Conservation (phyloP, 2,113 vertebrate species). For the Phalacrocorax aristotelis region DNA sequence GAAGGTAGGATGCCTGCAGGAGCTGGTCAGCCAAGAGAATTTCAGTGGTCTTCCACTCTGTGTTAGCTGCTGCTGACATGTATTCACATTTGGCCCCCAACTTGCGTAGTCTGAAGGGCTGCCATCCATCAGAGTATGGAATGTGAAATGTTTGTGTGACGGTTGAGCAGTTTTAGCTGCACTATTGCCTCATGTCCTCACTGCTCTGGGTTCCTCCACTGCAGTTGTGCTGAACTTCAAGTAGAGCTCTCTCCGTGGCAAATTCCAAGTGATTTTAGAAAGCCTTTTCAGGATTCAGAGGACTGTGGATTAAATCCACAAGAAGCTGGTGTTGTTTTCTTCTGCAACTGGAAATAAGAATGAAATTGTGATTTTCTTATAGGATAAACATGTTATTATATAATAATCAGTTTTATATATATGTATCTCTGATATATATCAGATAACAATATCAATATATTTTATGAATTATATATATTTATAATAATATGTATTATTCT, state of each 20-base stretch:
- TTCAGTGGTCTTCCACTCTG: accelerated
- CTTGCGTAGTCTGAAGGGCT: neutral
- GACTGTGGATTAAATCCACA: neutral
- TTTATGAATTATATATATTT: too few relatives aligned
- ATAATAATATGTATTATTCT: too few relatives aligned
- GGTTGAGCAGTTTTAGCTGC: neutral
- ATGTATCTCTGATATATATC: too few relatives aligned
- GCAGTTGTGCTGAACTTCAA: neutral
- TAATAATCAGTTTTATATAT: too few relatives aligned
- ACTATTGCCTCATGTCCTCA: neutral
- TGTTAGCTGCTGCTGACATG: neutral
- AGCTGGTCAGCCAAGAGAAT: neutral
- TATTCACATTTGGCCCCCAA: neutral
- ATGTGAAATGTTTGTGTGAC: neutral
- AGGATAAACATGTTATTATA: neutral
- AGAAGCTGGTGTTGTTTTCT: neutral
- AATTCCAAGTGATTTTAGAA: neutral
- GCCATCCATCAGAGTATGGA: neutral
- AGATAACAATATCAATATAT: too few relatives aligned
- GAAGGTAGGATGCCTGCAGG: neutral
- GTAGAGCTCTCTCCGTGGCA: neutral
- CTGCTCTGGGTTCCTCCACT: neutral
- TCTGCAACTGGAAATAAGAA: neutral
- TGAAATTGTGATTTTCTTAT: neutral
- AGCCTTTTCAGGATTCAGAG: neutral